Conservation (phyloP, 2,888 invertebrate genomes). For the Suillia variegata region DNA sequence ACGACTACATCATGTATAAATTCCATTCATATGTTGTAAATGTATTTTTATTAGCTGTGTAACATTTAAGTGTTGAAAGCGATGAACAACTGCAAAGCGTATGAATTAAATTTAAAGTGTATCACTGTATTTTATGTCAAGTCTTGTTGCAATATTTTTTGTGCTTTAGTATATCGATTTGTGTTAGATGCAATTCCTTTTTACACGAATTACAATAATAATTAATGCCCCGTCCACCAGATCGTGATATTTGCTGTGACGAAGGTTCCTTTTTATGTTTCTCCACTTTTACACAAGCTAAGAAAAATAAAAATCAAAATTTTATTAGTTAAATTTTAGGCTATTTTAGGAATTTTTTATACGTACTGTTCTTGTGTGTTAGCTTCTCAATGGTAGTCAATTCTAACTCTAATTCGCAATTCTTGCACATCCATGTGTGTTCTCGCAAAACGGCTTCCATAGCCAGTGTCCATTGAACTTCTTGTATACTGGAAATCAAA, state of each 20-base stretch:
- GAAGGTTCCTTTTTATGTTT: constrained; percentile 49
- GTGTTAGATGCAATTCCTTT: constrained; percentile 71
- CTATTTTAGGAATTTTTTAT: too few relatives aligned
- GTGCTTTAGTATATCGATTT: constrained; percentile 86
- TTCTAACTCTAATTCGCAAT: constrained; percentile 68
- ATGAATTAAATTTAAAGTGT: constrained; percentile 6
- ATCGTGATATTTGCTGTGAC: too few relatives aligned
- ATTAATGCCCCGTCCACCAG: constrained; percentile 13
- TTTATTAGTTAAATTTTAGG: too few relatives aligned
- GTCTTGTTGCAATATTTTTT: constrained; percentile 71
- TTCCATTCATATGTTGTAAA: too few relatives aligned
- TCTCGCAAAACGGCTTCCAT: constrained; percentile 67
- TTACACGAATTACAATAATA: constrained; percentile 78
- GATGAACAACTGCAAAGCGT: not conserved
- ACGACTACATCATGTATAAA: not conserved
- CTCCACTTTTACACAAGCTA: constrained; percentile 25
- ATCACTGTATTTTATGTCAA: not conserved
- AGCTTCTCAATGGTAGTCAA: constrained; percentile 74
- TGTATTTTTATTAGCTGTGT: constrained; percentile 3
- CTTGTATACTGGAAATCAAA: constrained; percentile 67
- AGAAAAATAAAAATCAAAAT: too few relatives aligned
- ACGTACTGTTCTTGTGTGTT: constrained; percentile 67
- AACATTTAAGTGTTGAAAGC: constrained; percentile 25
- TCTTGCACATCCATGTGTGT: constrained; percentile 74
- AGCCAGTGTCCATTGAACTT: constrained; percentile 72